Conservation (phyloP, 2,797 vertebrate species). For the Acropternis orthonyx region DNA sequence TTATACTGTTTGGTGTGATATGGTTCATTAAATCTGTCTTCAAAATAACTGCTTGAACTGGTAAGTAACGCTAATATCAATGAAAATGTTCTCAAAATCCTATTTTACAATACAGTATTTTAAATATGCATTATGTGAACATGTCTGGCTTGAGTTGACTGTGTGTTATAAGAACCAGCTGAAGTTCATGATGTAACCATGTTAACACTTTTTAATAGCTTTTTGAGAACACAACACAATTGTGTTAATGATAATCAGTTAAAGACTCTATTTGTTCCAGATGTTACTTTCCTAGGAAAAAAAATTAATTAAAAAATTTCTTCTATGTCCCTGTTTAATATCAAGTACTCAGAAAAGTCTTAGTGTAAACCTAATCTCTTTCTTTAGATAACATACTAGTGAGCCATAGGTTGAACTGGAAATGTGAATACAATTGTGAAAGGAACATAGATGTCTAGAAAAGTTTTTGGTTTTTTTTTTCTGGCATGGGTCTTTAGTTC, state of each 20-base stretch:
- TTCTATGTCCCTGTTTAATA: constrained; percentile 44
- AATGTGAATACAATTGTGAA: constrained; percentile 34
- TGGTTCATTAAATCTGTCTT: not conserved
- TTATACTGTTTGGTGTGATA: not conserved
- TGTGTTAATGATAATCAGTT: constrained; percentile 69
- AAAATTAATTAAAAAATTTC: not conserved
- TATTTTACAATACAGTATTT: constrained; percentile 25
- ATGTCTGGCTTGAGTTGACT: constrained; percentile 54
- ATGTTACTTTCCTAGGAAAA: constrained; percentile 49
- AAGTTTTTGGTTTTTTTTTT: not conserved
- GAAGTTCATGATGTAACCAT: constrained; percentile 70
- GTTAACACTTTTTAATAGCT: constrained; percentile 76
- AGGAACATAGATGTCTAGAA: constrained; percentile 46
- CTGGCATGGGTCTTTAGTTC: not conserved
- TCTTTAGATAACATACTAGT: constrained; percentile 35
- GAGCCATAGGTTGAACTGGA: constrained; percentile 21
- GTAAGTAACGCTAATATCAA: constrained; percentile 8
- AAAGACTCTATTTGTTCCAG: constrained; percentile 70
- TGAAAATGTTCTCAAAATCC: not conserved
- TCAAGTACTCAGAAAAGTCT: constrained; percentile 13
- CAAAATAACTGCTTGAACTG: not conserved
- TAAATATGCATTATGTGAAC: constrained; percentile 48
- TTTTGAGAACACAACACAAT: constrained; percentile 60
- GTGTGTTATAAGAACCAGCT: constrained; percentile 69
- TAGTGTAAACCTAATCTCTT: constrained; percentile 32